Conservation (phyloP, 2,888 invertebrate species). For the Caprella mutica region DNA sequence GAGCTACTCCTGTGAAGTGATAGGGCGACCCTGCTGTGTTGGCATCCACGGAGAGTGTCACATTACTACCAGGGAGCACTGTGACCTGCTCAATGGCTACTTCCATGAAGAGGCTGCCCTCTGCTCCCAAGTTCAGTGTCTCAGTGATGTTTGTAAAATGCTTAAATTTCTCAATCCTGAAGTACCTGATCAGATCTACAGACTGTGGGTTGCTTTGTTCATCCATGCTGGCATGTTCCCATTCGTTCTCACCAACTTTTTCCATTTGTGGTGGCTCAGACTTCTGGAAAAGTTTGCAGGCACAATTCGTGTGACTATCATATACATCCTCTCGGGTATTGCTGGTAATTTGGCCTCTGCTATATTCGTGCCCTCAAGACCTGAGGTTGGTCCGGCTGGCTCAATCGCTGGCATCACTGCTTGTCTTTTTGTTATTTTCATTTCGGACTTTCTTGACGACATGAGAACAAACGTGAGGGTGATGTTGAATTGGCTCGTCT, state of each 20-base stretch:
- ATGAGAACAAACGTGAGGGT: background rate
- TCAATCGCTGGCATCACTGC: slow-evolving; percentile 91
- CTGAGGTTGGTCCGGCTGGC: slow-evolving; percentile 94
- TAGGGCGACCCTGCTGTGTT: slow-evolving; percentile 92
- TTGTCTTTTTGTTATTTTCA: slow-evolving; percentile 80
- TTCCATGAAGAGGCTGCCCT: slow-evolving; percentile 91
- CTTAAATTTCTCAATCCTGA: slow-evolving; percentile 82
- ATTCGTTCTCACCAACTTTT: slow-evolving; percentile 47
- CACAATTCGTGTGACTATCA: slow-evolving; percentile 75
- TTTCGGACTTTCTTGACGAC: slow-evolving; percentile 75
- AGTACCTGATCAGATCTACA: slow-evolving; percentile 90
- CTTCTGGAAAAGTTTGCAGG: slow-evolving; percentile 93
- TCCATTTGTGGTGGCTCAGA: slow-evolving; percentile 87
- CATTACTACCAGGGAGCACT: slow-evolving; percentile 87
- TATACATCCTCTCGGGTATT: slow-evolving; percentile 87
- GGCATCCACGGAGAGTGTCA: slow-evolving; percentile 85
- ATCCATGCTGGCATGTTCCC: slow-evolving; percentile 68
- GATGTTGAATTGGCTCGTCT: background rate
- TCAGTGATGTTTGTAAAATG: slow-evolving; percentile 89
- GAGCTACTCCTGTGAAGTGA: slow-evolving; percentile 46
- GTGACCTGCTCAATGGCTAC: slow-evolving; percentile 83
- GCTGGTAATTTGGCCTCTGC: slow-evolving; percentile 50
- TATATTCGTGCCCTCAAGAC: slow-evolving; percentile 70
- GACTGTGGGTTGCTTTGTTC: slow-evolving; percentile 89
- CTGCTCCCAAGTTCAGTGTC: slow-evolving; percentile 78